Evolutionary conservation across 2,797 vertebrate genomes (phyloP).

Genomic region (Atherinosoma microstoma): DNA sequence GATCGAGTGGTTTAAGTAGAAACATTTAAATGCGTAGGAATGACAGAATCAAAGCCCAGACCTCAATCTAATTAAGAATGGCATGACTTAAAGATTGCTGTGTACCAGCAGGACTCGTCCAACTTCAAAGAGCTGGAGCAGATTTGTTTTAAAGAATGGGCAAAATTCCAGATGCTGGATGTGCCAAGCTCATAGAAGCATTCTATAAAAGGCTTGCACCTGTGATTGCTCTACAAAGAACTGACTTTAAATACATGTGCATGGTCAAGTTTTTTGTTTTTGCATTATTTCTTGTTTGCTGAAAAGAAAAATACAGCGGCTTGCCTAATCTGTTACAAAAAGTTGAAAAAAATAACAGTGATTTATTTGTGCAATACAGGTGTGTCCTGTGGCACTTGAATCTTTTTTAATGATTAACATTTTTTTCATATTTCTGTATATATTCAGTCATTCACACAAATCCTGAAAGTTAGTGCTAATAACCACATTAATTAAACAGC

Average conservation of each 20-base stretch:
- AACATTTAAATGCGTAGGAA: neutral
- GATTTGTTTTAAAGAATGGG: neutral
- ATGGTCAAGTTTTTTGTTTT: neutral
- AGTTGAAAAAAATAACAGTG: too few species aligned
- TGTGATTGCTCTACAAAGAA: neutral
- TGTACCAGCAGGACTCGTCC: neutral
- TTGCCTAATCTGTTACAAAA: too few species aligned
- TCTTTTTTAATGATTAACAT: too few species aligned
- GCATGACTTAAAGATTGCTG: neutral
- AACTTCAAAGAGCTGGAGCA: neutral
- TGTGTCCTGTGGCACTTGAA: too few species aligned
- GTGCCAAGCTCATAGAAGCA: neutral
- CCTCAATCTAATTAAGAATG: neutral
- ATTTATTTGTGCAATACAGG: too few species aligned
- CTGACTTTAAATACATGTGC: neutral
- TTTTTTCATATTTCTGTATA: too few species aligned
- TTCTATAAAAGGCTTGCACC: neutral
- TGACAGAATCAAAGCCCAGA: neutral
- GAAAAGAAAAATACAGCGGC: too few species aligned
- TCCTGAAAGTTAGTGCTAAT: too few species aligned
- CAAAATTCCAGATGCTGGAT: neutral
- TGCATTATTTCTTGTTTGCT: neutral
- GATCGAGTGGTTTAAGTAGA: neutral
- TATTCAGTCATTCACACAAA: too few species aligned
- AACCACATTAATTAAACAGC: too few species aligned